Base-by-base conservation (phyloP, 2,113 vertebrate species). In the Stercorarius parasiticus region DNA sequence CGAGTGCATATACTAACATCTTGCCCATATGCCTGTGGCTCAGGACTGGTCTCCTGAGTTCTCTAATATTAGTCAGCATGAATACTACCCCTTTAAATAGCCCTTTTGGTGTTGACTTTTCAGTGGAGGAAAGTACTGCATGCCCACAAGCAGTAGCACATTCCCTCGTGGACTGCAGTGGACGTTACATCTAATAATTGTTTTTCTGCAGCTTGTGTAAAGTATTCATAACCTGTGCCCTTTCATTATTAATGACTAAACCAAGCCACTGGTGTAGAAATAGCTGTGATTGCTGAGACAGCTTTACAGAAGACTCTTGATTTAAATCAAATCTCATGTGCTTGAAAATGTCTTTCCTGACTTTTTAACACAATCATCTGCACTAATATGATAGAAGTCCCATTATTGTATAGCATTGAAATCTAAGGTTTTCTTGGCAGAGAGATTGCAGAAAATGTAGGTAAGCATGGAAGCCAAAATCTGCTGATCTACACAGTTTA, bases 1-100 rank as follows among this genome's bases (percentile, higher is more conserved):
- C 55, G 14, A 45, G 16, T 15, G 27, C 13, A 62, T 69, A 23
- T 30, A 12, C 14, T 64, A 64, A 30, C 6, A 29, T 56, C 1
- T 4, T 90, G 11, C 4, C 15, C 10, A 17, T 20, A 38, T 0
- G 2, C 8, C 26, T 43, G 6, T 5, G 4, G 13, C 1, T 67
- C 25, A 61, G 7, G 11, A 11, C 43, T 50, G 16, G 17, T 58
- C 19, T 78, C n/a, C 29, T 1, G 5, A 50, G 18, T 74, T 74
- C 11, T 77, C 17, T 70, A 49, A 10, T 34, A n/a, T 22, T 40
- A 81, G 40, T 59, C 55, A 66, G 30, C 25, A 29, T n/a, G 17
- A 81, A 26, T 20, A 17, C 8, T 53, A 4, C 10, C 9, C 9
- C 14, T 66, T 66, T 45, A 58, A 45, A 81, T 27, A 76, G 13